Conservation (phyloP, 2,113 vertebrate genomes). For the Ictalurus punctatus region DNA sequence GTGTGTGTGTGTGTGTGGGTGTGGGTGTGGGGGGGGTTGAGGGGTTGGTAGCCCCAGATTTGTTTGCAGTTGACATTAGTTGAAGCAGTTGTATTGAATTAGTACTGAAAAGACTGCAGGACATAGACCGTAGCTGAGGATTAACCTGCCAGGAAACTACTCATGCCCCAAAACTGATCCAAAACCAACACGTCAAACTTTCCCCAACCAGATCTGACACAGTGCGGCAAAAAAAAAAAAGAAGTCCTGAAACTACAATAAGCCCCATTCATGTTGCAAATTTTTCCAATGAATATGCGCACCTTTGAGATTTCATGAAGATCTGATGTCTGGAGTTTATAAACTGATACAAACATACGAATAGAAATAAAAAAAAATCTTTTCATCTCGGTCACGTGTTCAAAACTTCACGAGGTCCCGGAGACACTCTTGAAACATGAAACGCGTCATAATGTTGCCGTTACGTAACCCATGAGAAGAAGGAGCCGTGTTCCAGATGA, state of each 20-base stretch:
- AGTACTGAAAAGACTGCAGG: not conserved
- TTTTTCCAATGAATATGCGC: too few species aligned
- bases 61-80: constrained; percentile 14
- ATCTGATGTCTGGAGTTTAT: not conserved
- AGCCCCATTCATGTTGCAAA: not conserved
- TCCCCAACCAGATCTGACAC: not conserved
- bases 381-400: too few species aligned
- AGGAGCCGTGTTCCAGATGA: not conserved
- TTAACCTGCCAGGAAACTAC: constrained; percentile 8
- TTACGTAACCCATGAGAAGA: not conserved
- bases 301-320: not conserved
- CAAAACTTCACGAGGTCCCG: too few species aligned
- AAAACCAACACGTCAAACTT: constrained; percentile 15
- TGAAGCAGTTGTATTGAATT: not conserved
- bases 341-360: not conserved
- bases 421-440: not conserved
- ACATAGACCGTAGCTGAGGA: not conserved
- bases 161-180: not conserved
- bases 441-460: not conserved
- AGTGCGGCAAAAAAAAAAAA: not conserved
- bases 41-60: not conserved
- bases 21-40: too few species aligned
- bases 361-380: not conserved
- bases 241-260: not conserved
- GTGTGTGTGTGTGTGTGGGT: too few species aligned